A percentile compares a stretch with the other conserved stretches of the same genome.
Conservation (phyloP, 2,888 invertebrate species). For the Dolomedes plantarius region DNA sequence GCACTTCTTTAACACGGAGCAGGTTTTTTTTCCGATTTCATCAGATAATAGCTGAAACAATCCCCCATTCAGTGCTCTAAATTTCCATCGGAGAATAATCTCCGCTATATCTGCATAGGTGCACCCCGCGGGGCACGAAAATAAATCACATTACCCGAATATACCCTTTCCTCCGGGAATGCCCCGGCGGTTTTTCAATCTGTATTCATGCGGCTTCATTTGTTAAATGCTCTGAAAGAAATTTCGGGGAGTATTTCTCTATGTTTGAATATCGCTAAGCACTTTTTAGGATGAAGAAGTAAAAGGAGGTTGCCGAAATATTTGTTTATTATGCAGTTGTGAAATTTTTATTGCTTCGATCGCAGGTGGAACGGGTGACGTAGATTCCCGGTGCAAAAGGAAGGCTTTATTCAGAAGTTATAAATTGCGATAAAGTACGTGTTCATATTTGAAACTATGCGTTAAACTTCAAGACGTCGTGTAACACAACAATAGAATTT, state of each 20-base stretch:
- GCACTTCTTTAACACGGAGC: neutral
- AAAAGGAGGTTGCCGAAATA: neutral
- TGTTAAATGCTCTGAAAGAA: slow-evolving; percentile 54
- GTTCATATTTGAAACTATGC: too few species aligned
- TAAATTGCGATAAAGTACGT: too few species aligned
- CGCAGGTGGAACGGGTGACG: neutral
- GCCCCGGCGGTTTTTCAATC: slow-evolving; percentile 6
- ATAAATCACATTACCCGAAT: slow-evolving; percentile 59
- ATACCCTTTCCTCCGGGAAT: slow-evolving; percentile 5
- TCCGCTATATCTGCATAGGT: slow-evolving; percentile 47
- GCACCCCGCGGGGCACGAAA: slow-evolving; percentile 29
- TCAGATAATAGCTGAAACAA: slow-evolving; percentile 59
- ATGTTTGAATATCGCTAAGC: neutral
- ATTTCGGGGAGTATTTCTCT: slow-evolving; percentile 29
- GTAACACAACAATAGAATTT: too few species aligned
- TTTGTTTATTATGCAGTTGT: neutral
- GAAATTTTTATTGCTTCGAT: neutral
- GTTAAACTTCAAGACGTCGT: too few species aligned
- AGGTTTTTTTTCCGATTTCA: slow-evolving; percentile 23
- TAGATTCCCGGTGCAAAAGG: too few species aligned
- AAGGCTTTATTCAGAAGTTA: too few species aligned
- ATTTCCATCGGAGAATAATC: slow-evolving; percentile 59
- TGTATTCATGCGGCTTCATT: slow-evolving; percentile 51
- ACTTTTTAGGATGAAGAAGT: neutral
- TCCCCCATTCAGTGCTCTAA: slow-evolving; percentile 43